Evolutionary conservation across 1,140 invertebrate genomes (phyloP).

Genomic region (Euwallacea fornicatus): DNA sequence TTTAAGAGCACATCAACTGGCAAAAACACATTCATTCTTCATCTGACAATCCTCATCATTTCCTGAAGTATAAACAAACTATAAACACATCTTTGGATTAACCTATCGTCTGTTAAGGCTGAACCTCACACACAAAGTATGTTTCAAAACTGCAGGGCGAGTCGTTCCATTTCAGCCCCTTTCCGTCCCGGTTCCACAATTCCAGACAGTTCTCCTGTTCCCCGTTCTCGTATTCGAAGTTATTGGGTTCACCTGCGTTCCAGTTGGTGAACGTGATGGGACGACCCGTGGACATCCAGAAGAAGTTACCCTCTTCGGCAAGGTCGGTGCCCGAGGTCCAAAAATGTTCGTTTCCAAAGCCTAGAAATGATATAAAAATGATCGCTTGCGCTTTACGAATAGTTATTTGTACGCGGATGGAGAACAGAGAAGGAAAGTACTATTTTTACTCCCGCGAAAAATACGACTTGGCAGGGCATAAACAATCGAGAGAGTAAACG

Average conservation of each 20-base stretch:
- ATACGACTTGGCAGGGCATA: too few relatives aligned
- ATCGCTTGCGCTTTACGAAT: not conserved
- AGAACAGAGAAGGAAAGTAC: too few relatives aligned
- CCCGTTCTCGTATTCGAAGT: constrained; percentile 89
- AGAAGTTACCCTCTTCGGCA: constrained; percentile 85
- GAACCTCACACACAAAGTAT: constrained; percentile 87
- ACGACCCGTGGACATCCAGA: constrained; percentile 89
- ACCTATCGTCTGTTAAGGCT: constrained; percentile 51
- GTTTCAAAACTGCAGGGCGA: constrained; percentile 91
- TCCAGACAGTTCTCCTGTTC: constrained; percentile 90
- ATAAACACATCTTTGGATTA: constrained; percentile 6
- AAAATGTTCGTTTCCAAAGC: constrained; percentile 86
- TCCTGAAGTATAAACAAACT: too few relatives aligned
- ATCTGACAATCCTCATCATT: too few relatives aligned
- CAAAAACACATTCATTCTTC: too few relatives aligned
- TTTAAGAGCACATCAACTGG: too few relatives aligned
- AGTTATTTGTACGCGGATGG: too few relatives aligned
- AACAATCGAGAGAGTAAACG: too few relatives aligned
- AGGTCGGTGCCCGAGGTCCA: constrained; percentile 91
- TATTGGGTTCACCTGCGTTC: constrained; percentile 90
- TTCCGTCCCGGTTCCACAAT: constrained; percentile 88
- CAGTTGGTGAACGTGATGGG: constrained; percentile 89
- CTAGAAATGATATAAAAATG: constrained; percentile 54
- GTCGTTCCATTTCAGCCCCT: constrained; percentile 91
- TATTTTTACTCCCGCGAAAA: too few relatives aligned